phyloP scores from a whole-genome alignment of 2,888 invertebrate genomes.

The Unio delphinus region DNA sequence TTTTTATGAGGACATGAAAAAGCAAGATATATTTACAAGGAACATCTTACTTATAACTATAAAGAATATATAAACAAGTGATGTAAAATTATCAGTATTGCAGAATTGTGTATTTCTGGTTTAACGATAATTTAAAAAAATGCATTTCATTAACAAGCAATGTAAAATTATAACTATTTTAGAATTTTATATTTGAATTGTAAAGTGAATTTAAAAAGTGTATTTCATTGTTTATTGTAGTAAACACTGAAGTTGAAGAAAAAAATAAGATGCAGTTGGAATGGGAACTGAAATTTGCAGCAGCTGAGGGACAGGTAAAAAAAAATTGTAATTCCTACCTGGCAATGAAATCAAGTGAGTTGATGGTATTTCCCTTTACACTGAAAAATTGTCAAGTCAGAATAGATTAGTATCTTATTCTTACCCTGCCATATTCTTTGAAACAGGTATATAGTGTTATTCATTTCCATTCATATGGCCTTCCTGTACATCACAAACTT shows the following conservation, averaged over 20 bases:
- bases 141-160: not conserved
- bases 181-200: not conserved
- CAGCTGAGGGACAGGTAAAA: slow-evolving; percentile 39
- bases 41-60: too few relatives aligned
- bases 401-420: too few relatives aligned
- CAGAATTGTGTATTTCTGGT: not conserved
- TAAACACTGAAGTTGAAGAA: slow-evolving; percentile 29
- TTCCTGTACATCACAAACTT: too few relatives aligned
- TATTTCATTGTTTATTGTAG: slow-evolving; percentile 23
- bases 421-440: too few relatives aligned
- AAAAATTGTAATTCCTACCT: not conserved
- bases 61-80: too few relatives aligned
- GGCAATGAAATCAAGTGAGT: not conserved
- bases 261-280: slow-evolving; percentile 28
- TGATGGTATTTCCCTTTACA: too few relatives aligned
- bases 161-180: not conserved
- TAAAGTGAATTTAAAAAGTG: not conserved
- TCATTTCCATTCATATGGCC: too few relatives aligned
- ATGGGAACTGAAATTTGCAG: slow-evolving; percentile 25
- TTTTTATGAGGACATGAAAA: too few relatives aligned
- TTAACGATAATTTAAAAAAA: not conserved
- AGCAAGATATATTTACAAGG: too few relatives aligned
- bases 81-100: too few relatives aligned
- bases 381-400: too few relatives aligned
- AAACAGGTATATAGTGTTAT: too few relatives aligned